Evolutionary conservation across 1,140 invertebrate genomes (phyloP).

Genomic region (Portunus trituberculatus): DNA sequence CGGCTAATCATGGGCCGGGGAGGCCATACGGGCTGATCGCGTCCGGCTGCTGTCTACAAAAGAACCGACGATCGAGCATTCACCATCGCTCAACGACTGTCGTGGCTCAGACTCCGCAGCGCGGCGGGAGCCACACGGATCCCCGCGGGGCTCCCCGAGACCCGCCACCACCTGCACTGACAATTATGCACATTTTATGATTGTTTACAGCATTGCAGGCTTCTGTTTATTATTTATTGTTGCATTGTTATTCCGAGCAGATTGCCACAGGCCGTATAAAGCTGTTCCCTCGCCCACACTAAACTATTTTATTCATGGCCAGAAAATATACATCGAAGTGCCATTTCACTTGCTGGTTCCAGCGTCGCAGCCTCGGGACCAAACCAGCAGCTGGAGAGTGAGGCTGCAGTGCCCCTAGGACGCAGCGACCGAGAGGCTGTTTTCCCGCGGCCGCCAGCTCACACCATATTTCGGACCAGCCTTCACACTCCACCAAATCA

Average conservation of each 20-base stretch:
- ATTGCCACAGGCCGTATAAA: constrained; percentile 61
- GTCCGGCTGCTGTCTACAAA: constrained; percentile 10
- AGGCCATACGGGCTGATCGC: constrained; percentile 4
- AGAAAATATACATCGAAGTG: constrained; percentile 59
- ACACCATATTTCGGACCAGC: constrained; percentile 29
- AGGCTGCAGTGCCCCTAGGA: not conserved
- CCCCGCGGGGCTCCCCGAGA: constrained; percentile 24
- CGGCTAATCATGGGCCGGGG: not conserved
- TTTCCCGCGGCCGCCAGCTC: not conserved
- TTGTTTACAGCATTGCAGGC: constrained; percentile 54
- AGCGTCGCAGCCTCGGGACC: not conserved
- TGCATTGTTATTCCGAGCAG: constrained; percentile 56
- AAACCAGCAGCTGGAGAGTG: not conserved
- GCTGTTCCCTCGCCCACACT: constrained; percentile 49
- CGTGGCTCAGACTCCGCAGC: constrained; percentile 21
- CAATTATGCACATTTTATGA: constrained; percentile 60
- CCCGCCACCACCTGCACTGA: constrained; percentile 52
- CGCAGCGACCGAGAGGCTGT: not conserved
- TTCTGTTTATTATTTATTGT: constrained; percentile 66
- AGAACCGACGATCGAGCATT: constrained; percentile 44
- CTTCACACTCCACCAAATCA: constrained; percentile 54
- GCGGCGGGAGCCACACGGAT: constrained; percentile 37
- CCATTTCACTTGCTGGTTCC: constrained; percentile 62
- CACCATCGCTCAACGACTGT: constrained; percentile 64
- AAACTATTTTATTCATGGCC: constrained; percentile 52